Percentiles rank a stretch among this genome's conserved stretches.
phyloP scores from a whole-genome alignment of 2,113 vertebrate species.

The Colinus virginianus region DNA sequence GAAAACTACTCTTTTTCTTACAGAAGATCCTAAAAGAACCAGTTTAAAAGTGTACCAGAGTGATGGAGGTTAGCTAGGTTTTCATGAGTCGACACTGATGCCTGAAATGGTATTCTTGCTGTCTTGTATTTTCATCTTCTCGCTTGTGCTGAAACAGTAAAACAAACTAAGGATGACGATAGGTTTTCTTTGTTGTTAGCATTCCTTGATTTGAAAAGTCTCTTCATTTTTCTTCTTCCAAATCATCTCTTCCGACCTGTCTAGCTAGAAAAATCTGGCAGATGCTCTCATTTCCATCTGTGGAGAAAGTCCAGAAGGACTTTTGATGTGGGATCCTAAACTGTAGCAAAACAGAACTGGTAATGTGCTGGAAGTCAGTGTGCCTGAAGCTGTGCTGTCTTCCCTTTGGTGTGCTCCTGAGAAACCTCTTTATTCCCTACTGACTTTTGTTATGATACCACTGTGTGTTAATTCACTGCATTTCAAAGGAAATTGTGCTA shows the following conservation, averaged over 20 bases:
- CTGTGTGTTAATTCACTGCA: neutral
- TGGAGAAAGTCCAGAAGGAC: neutral
- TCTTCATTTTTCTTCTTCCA: neutral
- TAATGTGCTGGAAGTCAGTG: neutral
- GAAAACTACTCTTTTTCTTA: neutral
- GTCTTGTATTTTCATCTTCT: neutral
- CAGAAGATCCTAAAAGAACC: neutral
- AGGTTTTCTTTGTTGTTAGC: neutral
- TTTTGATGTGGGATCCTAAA: neutral
- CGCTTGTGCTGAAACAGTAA: neutral
- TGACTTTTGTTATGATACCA: neutral
- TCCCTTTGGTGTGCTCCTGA: neutral
- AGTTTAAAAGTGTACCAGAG: neutral
- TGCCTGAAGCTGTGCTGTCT: neutral
- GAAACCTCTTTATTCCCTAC: neutral
- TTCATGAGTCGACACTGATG: neutral
- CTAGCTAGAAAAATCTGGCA: neutral
- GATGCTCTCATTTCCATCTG: neutral
- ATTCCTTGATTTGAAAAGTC: neutral
- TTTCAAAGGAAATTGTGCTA: constrained; percentile 8
- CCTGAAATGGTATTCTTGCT: neutral
- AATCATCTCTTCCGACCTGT: neutral
- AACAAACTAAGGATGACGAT: neutral
- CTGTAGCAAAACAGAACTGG: neutral
- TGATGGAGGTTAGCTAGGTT: neutral